Conservation (phyloP, 2,797 vertebrate genomes). For the Periparus ater region DNA sequence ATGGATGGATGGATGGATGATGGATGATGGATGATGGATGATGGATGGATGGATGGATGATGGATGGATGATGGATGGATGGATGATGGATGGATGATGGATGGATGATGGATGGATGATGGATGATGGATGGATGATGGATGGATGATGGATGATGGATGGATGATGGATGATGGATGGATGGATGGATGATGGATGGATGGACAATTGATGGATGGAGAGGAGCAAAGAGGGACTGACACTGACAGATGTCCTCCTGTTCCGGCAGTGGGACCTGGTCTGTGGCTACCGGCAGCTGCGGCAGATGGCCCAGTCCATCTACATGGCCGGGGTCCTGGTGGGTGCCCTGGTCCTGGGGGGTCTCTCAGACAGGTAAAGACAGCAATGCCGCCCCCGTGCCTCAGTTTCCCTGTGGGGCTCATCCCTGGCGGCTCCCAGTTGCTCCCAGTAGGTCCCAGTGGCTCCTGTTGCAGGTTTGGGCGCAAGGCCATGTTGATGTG, state of each 20-base stretch:
- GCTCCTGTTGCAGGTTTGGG: conserved; percentile 68
- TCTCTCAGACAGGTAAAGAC: conserved; percentile 85
- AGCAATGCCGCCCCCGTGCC: not conserved
- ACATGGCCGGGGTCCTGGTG: conserved; percentile 90
- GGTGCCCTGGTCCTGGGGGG: conserved; percentile 84
- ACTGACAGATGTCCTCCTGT: not conserved
- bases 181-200: not conserved
- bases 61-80: no score
- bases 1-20: no score
- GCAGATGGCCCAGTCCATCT: conserved; percentile 89
- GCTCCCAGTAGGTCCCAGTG: not conserved
- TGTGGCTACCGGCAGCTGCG: conserved; percentile 82
- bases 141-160: not conserved
- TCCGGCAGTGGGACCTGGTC: conserved; percentile 88
- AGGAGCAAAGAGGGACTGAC: not conserved
- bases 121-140: not conserved
- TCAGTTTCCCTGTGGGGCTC: not conserved
- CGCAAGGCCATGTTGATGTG: conserved; percentile 74
- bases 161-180: not conserved
- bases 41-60: no score
- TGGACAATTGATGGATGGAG: not conserved
- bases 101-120: not conserved
- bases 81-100: no score
- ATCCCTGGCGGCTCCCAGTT: accelerated
- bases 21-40: no score